Base-by-base conservation (phyloP, 2,113 vertebrate genomes). In the Serilophus lunatus region DNA sequence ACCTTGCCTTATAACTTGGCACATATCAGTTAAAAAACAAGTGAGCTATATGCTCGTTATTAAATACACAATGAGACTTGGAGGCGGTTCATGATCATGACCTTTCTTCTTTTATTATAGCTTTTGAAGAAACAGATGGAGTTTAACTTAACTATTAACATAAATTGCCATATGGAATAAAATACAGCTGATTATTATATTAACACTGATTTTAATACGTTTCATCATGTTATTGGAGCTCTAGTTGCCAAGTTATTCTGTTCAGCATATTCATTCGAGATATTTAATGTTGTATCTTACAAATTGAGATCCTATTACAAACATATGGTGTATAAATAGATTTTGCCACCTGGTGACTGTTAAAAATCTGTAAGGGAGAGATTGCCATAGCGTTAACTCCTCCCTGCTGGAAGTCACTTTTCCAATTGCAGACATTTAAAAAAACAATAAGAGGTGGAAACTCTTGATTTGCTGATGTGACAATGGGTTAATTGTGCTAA, bases 171-270 rank as follows among this genome's bases (percentile, higher is more conserved):
- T 97, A 97, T 97, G 97, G 96, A 97, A 97, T 89, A 96, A 97
- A 98, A 97, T 97, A 97, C 97, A 97, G 97, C 91, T 95, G 97
- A 98, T 98, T 97, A 98, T 97, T 98, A 95, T 93, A 97, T 98
- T 98, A 98, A 98, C 97, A 97, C 94, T 8, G 18, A 95, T 96
- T 98, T 96, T 98, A 97, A 98, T 98, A 94, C 17, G 50, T 88
- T 98, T 97, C 94, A 91, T 97, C 96, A 82, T 97, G 95, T 97
- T 97, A 96, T 93, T 96, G 82, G 20, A 5, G 91, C 96, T 97
- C 94, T 96, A 95, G 82, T 97, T 96, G 95, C 94, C 95, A 92
- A 95, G 86, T 93, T 97, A 70, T 92, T 97, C 95, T 94, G 95
- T 95, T 97, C 94, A 84, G 93, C 89, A 97, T 92, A 96, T 96